Conservation (phyloP, 2,888 invertebrate genomes). For the Noctua comes region DNA sequence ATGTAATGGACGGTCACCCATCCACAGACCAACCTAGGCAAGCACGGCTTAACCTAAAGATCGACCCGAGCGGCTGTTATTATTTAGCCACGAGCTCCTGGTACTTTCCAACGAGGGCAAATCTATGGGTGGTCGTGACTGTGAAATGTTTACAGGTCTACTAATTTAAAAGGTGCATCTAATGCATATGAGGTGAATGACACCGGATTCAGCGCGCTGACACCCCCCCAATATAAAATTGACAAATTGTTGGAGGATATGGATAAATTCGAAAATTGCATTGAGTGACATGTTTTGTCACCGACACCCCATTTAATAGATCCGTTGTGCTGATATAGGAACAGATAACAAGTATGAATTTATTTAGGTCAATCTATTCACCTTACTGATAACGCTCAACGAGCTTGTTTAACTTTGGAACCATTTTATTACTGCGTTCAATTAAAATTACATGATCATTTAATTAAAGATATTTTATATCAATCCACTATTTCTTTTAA, state of each 20-base stretch:
- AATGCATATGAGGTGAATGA: constrained; percentile 44
- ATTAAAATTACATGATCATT: neutral
- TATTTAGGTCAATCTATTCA: constrained; percentile 51
- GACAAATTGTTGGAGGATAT: constrained; percentile 61
- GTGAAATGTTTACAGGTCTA: neutral
- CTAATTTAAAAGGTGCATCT: constrained; percentile 1
- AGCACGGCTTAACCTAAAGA: too few relatives aligned
- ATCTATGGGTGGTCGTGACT: neutral
- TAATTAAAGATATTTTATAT: neutral
- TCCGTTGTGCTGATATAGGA: constrained; percentile 24
- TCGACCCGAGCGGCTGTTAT: too few relatives aligned
- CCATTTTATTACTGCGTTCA: neutral
- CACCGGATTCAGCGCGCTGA: constrained; percentile 3
- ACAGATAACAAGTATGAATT: constrained; percentile 36
- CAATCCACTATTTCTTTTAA: neutral
- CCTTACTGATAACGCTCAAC: constrained; percentile 44
- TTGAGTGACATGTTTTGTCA: constrained; percentile 54
- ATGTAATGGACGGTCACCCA: too few relatives aligned
- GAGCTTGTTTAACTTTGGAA: constrained; percentile 34
- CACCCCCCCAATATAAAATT: constrained; percentile 47
- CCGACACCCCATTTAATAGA: constrained; percentile 30
- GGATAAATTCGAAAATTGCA: constrained; percentile 43
- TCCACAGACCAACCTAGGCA: too few relatives aligned
- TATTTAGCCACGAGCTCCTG: too few relatives aligned
- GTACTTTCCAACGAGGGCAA: neutral